Evolutionary conservation across 2,888 invertebrate species (phyloP).

Genomic region (Tortrix viridana): DNA sequence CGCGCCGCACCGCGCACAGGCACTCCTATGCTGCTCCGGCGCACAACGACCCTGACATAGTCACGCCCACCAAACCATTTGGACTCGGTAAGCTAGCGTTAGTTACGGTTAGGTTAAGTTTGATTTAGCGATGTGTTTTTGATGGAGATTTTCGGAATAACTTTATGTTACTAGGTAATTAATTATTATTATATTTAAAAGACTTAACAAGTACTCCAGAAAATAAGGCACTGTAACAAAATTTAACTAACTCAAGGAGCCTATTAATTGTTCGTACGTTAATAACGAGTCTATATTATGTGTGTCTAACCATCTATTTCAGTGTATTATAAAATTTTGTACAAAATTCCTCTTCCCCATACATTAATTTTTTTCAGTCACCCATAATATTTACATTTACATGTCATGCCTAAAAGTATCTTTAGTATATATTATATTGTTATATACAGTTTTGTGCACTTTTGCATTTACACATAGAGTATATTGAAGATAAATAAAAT

Average conservation of each 20-base stretch:
- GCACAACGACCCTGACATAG: slow-evolving; percentile 79
- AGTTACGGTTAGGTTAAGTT: not conserved
- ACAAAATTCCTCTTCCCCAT: slow-evolving; percentile 56
- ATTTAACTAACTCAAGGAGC: too few species aligned
- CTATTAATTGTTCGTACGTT: too few species aligned
- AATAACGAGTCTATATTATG: slow-evolving; percentile 6
- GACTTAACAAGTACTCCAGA: too few species aligned
- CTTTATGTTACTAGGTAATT: too few species aligned
- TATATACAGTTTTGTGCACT: slow-evolving; percentile 45
- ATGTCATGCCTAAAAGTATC: slow-evolving; percentile 53
- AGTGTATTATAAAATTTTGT: slow-evolving; percentile 47
- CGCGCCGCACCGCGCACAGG: slow-evolving; percentile 65
- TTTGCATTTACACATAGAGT: slow-evolving; percentile 44
- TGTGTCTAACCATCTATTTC: slow-evolving; percentile 47
- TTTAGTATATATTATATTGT: slow-evolving; percentile 18
- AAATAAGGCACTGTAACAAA: too few species aligned
- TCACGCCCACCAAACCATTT: slow-evolving; percentile 89
- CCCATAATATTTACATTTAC: slow-evolving; percentile 38
- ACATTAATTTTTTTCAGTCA: slow-evolving; percentile 50
- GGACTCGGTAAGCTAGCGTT: slow-evolving; percentile 88
- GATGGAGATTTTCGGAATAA: not conserved
- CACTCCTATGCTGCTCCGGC: slow-evolving; percentile 85
- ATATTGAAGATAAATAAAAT: slow-evolving; percentile 16
- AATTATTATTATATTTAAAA: too few species aligned
- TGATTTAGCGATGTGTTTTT: not conserved